Percentiles rank a stretch among this genome's conserved stretches.
These are phyloP conservation scores for Philantomba maxwellii DNA, from an alignment of 2,113 vertebrate species.

Conservation along the genomic window DNA sequence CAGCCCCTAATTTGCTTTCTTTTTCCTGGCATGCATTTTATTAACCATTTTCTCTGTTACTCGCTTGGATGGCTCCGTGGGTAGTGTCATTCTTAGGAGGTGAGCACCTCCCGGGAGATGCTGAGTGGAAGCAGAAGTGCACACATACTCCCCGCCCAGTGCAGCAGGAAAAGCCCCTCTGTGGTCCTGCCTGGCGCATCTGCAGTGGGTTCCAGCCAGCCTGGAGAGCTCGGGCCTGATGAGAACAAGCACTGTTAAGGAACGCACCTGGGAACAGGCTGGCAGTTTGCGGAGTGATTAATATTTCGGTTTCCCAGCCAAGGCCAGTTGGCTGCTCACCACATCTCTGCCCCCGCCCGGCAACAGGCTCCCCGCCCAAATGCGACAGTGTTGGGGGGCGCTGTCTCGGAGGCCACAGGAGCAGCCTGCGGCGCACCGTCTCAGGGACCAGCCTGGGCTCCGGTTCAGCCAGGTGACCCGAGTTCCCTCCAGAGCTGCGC, in stretches of 20 bases:
- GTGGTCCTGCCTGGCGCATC: constrained; percentile 76
- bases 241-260: constrained; percentile 53
- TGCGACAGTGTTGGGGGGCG: fast-evolving
- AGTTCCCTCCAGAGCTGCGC: background rate
- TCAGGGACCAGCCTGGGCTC: background rate
- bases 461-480: background rate
- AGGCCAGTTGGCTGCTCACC: constrained; percentile 17
- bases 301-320: background rate
- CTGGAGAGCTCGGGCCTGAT: constrained; percentile 28
- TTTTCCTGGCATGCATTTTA: constrained; percentile 79
- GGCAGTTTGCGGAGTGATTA: constrained; percentile 44
- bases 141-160: constrained; percentile 65
- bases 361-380: background rate
- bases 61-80: constrained; percentile 82
- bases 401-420: background rate
- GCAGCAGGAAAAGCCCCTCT: constrained; percentile 73
- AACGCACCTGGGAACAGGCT: constrained; percentile 42
- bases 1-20: constrained; percentile 79
- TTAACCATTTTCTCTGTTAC: constrained; percentile 84
- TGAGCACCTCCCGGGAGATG: constrained; percentile 79
- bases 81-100: constrained; percentile 80
- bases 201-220: constrained; percentile 42
- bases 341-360: background rate
- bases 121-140: constrained; percentile 69
- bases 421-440: fast-evolving